Evolutionary conservation across 1,140 invertebrate genomes (phyloP), one percentile per base, ranked within the genome.

Genomic region (Brachionus koreanus): DNA sequence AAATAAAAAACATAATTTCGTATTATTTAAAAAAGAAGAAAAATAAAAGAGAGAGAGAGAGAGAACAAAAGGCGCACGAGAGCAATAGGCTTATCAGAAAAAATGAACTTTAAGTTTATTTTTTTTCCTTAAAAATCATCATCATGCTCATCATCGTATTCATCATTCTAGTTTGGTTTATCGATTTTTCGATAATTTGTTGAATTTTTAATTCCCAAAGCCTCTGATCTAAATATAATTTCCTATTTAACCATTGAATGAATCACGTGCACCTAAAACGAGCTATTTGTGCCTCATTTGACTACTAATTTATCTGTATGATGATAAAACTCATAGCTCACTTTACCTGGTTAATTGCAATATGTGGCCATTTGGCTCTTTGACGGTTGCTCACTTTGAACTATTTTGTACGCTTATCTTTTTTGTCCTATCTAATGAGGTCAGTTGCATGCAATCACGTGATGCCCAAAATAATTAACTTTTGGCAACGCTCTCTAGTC

Each of bases 191-290:
- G 49, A 57, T 57, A 57, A 57, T 57, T 57, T 57, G 49, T 25
- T 57, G 49, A 57, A 57, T 57, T 57, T 57, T 57, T 57, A 57
- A 57, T 57, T 57, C 49, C 49, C 49, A 57, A 57, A 57, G 49
- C 19, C 49, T 57, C 19, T 19, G 49, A 57, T 57, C 49, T 9
- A 57, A 57, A 57, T 57, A 23, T 57, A 57, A 57, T 57, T 57
- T 57, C 49, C 49, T 25, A 7, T 57, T 57, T 57, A 57, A 23
- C 49, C 49, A 25, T 10, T 2, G 19, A 57, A 23, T 57, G 16
- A 57, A 19, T 57, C 49, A 57, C 49, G 49, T 57, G 49, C 16
- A 57, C 49, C 49, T 19, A 57, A 16, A 57, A 57, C 49, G 49
- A 16, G 49, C 49, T 25, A 23, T 57, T 57, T 25, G 49, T 9